A percentile compares a stretch with the other conserved stretches of the same genome.
Evolutionary conservation across 2,113 vertebrate species (phyloP).

Genomic region (Pipra filicauda): DNA sequence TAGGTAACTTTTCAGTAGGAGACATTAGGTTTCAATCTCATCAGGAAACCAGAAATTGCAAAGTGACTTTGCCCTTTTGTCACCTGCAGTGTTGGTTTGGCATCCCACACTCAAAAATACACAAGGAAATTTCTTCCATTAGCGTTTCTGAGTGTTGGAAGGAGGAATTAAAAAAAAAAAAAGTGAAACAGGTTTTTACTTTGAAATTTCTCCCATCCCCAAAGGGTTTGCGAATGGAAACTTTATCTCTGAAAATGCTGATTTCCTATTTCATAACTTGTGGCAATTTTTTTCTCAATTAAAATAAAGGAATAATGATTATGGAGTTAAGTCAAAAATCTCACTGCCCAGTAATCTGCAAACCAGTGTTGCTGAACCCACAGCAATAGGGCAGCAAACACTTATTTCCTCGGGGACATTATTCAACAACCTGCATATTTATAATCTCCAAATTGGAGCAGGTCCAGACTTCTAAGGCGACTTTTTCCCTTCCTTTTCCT

Average conservation of each 20-base stretch:
- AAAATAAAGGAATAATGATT: slow-evolving; percentile 42
- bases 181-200: not conserved
- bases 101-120: not conserved
- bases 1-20: not conserved
- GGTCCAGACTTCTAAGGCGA: slow-evolving; percentile 33
- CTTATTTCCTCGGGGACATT: slow-evolving; percentile 43
- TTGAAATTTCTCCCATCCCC: not conserved
- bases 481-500: slow-evolving; percentile 39
- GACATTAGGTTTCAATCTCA: not conserved
- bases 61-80: not conserved
- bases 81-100: not conserved
- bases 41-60: not conserved
- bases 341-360: slow-evolving; percentile 9
- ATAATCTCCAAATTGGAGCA: slow-evolving; percentile 6
- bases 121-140: not conserved
- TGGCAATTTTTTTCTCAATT: slow-evolving; percentile 21
- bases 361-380: not conserved
- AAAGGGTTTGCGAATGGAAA: not conserved
- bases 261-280: slow-evolving; percentile 2
- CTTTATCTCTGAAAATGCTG: slow-evolving; percentile 13
- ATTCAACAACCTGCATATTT: slow-evolving; percentile 46
- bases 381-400: slow-evolving; percentile 22
- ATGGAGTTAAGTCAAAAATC: not conserved
- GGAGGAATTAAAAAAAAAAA: not conserved
- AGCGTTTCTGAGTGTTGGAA: not conserved